phyloP scores from a whole-genome alignment of 2,113 vertebrate species.

The Acanthisitta chloris region DNA sequence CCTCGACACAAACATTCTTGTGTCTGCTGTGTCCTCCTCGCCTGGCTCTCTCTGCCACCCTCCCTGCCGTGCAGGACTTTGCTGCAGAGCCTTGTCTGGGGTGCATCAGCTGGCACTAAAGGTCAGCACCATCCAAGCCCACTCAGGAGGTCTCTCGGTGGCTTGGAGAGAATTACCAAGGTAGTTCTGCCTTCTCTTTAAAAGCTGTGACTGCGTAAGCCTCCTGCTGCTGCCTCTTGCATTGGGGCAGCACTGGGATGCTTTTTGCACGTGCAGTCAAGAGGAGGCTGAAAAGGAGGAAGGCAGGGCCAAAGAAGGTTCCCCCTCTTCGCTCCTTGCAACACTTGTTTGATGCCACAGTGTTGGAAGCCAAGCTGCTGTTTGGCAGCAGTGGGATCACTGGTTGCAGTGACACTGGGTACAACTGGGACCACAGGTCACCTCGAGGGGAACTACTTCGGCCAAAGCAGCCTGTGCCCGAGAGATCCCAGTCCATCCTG shows the following conservation, averaged over 20 bases:
- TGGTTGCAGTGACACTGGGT: not conserved
- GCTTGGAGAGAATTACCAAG: not conserved
- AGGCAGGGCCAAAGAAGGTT: not conserved
- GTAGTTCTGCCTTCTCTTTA: not conserved
- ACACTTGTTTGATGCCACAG: not conserved
- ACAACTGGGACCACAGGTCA: not conserved
- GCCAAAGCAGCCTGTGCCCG: not conserved
- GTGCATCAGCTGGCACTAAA: not conserved
- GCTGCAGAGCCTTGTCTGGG: not conserved
- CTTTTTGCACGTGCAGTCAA: not conserved
- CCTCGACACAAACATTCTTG: rapidly evolving
- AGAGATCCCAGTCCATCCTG: not conserved
- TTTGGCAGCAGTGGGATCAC: not conserved
- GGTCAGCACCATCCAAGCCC: not conserved
- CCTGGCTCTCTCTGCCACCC: not conserved
- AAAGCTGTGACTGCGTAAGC: not conserved
- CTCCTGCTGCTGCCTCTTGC: not conserved
- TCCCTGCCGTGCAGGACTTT: not conserved
- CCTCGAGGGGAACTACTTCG: not conserved
- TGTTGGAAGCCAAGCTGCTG: not conserved
- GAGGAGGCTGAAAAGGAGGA: not conserved
- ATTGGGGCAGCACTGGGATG: not conserved
- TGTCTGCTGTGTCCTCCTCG: not conserved
- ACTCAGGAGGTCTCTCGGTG: not conserved
- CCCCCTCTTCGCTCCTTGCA: not conserved